Evolutionary conservation across 2,888 invertebrate species (phyloP).

Genomic region (Neoscelio sp.): DNA sequence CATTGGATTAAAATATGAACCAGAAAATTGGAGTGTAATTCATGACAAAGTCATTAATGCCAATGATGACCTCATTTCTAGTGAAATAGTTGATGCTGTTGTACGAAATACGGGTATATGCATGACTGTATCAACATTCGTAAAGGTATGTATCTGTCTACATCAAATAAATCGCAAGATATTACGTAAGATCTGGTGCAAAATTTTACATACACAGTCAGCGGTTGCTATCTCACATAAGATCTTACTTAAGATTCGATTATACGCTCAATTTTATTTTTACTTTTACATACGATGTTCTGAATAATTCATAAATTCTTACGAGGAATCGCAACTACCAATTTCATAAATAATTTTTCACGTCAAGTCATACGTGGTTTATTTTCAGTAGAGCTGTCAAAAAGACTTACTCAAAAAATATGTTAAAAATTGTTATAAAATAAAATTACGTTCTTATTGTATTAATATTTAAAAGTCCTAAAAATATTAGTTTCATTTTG

Average conservation of each 20-base stretch:
- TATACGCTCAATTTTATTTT: no score
- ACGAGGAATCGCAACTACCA: no score
- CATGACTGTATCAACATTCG: slow-evolving; percentile 83
- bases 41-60: slow-evolving; percentile 85
- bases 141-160: slow-evolving; percentile 79
- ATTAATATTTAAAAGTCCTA: background rate
- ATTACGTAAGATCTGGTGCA: no score
- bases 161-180: background rate
- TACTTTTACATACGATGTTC: no score
- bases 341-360: no score
- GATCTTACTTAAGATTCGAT: no score
- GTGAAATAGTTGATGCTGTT: slow-evolving; percentile 83
- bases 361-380: no score
- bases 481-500: background rate
- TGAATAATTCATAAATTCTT: no score
- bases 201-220: no score
- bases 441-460: background rate
- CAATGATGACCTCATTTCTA: slow-evolving; percentile 83
- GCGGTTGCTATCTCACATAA: no score
- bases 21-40: slow-evolving; percentile 84
- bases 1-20: slow-evolving; percentile 83
- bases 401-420: no score
- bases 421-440: background rate
- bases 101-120: slow-evolving; percentile 83
- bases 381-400: no score